Base-by-base conservation (phyloP, 2,797 vertebrate genomes). In the Myotis pilosus region DNA sequence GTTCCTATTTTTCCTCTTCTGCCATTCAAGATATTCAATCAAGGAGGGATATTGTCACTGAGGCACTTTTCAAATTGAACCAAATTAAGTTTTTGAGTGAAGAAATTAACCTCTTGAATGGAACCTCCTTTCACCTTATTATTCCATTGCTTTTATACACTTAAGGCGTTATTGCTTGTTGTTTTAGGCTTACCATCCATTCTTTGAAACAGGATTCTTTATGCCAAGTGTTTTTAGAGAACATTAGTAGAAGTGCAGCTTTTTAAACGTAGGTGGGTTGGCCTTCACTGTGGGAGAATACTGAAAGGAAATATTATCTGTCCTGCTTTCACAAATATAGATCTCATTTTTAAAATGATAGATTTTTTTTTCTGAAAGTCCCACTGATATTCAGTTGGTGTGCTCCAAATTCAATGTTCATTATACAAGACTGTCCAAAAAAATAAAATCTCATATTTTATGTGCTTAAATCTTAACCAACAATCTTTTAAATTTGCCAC, bases 361-460 rank as follows among this genome's bases (percentile, higher is more conserved):
- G 20, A 25, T 49, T 64, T 69, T 4, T 44, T 44, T 84, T 79
- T 90, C 38, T 33, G 28, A 86, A 89, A 75, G 5, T 5, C 5
- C n/a, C 41, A 49, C 8, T 64, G 51, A 69, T 92, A 96, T 92
- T 96, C 94, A 94, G 90, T 96, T 95, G 69, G 69, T 82, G 92
- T 78, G 0, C 1, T 94, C 71, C 69, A 93, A 96, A 49, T 36
- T 92, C n/a, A 96, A 30, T 47, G 36, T 66, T 79, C 72, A 62
- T 66, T 92, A 23, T 51, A 17, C 30, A 92, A 47, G 9, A 11
- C 84, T 95, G 36, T 92, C 44, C 95, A 83, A 81, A 86, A 86
- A 96, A 84, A 74, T 75, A n/a, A 20, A 82, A 9, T 83, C 20
- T 83, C 36, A 28, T 89, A 51, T 51, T 81, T 47, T 44, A 51